Evolutionary conservation across 2,113 vertebrate genomes (phyloP), one percentile per base, ranked within the genome.

Genomic region (Amblyopsis rosae): DNA sequence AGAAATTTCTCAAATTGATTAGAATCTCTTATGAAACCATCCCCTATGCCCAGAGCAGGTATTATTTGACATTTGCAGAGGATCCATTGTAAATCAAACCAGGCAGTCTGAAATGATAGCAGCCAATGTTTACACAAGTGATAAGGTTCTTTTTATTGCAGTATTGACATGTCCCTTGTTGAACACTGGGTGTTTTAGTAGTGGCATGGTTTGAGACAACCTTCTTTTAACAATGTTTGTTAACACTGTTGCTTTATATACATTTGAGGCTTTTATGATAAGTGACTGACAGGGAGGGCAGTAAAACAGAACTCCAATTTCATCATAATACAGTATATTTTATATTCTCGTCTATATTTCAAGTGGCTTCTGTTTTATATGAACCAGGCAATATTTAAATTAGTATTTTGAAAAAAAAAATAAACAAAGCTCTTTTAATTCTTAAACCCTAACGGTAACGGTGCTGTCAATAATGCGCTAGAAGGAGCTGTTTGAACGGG

Each of bases 61-160:
- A 47, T 67, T 53, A 65, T 65, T 66, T 73, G 72, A 13, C 62
- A 56, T 78, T 77, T 70, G 55, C 64, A 3, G 53, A 49, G 16
- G 3, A 35, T 82, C 55, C 50, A 33, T 67, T 70, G 72, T 76
- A 76, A 79, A 73, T 72, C 62, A 80, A 46, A 72, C 4, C 73
- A 61, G 67, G 50, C 60, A 26, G 62, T 48, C 66, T 61, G 61
- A 80, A 79, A 76, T 79, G 70, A 77, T 73, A 76, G 69, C 8
- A 51, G 59, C 70, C 33, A 6, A 0, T 89, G 87, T 91, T 90
- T 86, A 77, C 63, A 76, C 65, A 80, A 59, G 70, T 53, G 83
- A 91, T 89, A 86, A 85, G 86, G 71, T 62, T 59, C 32, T 59
- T 77, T 89, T 90, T 89, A 88, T 83, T 69, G 80, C 80, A 33